A percentile compares a stretch with the other conserved stretches of the same genome.
Evolutionary conservation across 1,140 invertebrate genomes (phyloP).

Genomic region (Eufriesea mexicana): DNA sequence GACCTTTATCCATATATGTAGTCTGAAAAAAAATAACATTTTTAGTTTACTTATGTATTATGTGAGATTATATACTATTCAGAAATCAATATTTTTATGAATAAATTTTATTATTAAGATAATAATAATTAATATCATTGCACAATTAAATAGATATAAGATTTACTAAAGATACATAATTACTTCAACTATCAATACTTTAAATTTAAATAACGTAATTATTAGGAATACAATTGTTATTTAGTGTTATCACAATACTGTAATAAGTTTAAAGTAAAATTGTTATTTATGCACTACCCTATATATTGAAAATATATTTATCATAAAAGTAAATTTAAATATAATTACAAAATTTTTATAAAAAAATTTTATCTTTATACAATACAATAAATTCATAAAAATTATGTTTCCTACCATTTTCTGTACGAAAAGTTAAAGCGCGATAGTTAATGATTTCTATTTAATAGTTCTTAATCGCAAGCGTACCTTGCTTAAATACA

Average conservation of each 20-base stretch:
- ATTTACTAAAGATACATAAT: too few relatives aligned
- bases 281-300: not conserved
- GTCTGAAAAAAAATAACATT: constrained; percentile 85
- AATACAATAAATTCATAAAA: not conserved
- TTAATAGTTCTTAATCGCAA: constrained; percentile 1
- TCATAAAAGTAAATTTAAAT: not conserved
- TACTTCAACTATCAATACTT: too few relatives aligned
- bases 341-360: too few relatives aligned
- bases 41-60: not conserved
- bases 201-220: too few relatives aligned
- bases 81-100: not conserved
- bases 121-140: not conserved
- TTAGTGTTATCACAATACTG: too few relatives aligned
- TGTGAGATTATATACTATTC: not conserved
- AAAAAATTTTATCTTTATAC: not conserved
- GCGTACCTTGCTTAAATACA: constrained; percentile 54
- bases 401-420: constrained; percentile 26
- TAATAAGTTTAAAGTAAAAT: not conserved
- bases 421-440: not conserved
- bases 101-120: not conserved
- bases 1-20: constrained; percentile 93
- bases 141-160: not conserved
- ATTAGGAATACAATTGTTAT: not conserved
- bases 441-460: constrained; percentile 2
- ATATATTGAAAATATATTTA: not conserved